Base-by-base conservation (phyloP, 1,140 invertebrate species). In the Pseudachorutes palmiensis region DNA sequence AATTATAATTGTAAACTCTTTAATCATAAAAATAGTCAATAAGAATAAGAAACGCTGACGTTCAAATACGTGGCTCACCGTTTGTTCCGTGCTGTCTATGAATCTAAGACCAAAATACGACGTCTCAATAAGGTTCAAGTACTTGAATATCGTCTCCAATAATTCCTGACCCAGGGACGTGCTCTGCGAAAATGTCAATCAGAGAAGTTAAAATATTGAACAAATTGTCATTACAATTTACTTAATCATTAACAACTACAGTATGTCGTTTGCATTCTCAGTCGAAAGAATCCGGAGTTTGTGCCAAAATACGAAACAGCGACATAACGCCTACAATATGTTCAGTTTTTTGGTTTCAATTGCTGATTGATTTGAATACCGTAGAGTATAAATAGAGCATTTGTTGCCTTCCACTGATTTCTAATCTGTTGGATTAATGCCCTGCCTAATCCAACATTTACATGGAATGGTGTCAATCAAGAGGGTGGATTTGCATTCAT, bases 81-180 rank as follows among this genome's bases (percentile, higher is more conserved):
- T 91, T 82, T 93, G 91, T 76, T 89, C 91, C 69, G 88, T 86
- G 72, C 87, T 83, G 77, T 94, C 91, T 33, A 94, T 80, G 76
- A 90, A 96, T 51, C 92, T 86, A 3, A 96, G 83, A 48, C 92
- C 92, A 79, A 96, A 96, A 78, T 94, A 95, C 65, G 90, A 88
- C 28, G 91, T 95, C 80, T 96, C 92, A 71, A 94, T 79, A 48
- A 96, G 83, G 81, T 94, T 93, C 66, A 96, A 82, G 77, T 94
- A 90, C 71, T 88, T 85, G 79, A 91, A 93, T 33, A 94, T 90
- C 69, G 89, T 86, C 77, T 94, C 91, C 75, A 94, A 77, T 58
- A 96, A 77, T 69, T 89, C 87, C 79, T 94, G 91, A 19, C 91
- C 92, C 2, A 84, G 83, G 76, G 86, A 88, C 74, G 86, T 87